These are phyloP conservation scores for Falco concolor DNA, from an alignment of 2,797 vertebrate genomes.

Conservation along the genomic window DNA sequence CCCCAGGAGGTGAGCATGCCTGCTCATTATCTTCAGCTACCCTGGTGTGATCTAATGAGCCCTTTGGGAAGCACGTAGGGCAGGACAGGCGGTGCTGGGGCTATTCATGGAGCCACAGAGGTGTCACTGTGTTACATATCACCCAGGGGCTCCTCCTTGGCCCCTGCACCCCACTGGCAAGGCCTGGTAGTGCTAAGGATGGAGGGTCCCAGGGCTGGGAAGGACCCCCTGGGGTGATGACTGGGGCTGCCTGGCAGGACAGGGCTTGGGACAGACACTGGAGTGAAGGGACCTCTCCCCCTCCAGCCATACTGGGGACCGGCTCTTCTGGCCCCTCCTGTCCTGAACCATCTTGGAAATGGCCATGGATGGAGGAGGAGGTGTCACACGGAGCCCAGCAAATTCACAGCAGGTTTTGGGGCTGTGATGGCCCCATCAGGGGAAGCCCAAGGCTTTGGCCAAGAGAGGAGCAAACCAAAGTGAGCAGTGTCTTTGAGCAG, in stretches of 20 bases:
- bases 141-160: rapidly evolving
- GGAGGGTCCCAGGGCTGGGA: rapidly evolving
- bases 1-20: background rate
- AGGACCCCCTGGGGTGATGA: background rate
- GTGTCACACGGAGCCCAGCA: background rate
- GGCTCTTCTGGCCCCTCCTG: background rate
- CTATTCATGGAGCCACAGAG: background rate
- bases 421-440: background rate
- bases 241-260: background rate
- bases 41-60: background rate
- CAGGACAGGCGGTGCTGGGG: background rate
- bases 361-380: background rate
- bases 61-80: background rate
- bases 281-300: background rate
- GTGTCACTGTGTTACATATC: background rate
- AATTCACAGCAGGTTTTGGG: rapidly evolving
- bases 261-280: background rate
- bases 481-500: rapidly evolving
- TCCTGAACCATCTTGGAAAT: background rate
- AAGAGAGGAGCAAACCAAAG: background rate
- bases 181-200: rapidly evolving
- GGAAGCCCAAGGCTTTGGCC: background rate
- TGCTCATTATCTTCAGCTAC: background rate
- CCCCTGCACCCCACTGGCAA: background rate
- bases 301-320: background rate